A percentile compares a stretch with the other conserved stretches of the same genome.
phyloP scores from a whole-genome alignment of 37 sponge, comb jelly and placozoan genomes.

The Eunapius fragilis region DNA sequence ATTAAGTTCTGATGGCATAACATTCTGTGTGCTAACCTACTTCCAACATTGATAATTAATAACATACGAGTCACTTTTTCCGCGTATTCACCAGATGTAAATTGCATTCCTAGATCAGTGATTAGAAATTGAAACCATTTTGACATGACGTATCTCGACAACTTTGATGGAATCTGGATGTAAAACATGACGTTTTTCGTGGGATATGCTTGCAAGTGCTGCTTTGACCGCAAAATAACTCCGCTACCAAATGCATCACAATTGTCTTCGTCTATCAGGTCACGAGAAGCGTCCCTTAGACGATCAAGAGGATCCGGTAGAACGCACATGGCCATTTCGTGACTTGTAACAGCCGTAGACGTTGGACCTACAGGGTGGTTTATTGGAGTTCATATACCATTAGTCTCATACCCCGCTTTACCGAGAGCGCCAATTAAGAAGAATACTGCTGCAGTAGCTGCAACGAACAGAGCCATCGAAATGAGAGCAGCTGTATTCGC shows the following conservation, averaged over 20 bases:
- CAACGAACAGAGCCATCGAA: background rate
- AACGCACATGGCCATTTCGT: constrained; percentile 46
- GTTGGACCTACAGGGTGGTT: constrained; percentile 42
- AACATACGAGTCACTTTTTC: constrained; percentile 28
- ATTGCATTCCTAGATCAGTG: constrained; percentile 40
- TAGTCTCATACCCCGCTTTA: background rate
- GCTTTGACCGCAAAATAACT: background rate
- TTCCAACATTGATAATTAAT: background rate
- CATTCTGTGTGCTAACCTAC: too few relatives aligned
- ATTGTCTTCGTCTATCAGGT: constrained; percentile 27
- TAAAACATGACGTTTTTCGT: constrained; percentile 37
- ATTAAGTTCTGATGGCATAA: constrained; percentile 1
- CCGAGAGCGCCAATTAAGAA: constrained; percentile 62
- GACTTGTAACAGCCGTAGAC: background rate
- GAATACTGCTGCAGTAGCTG: constrained; percentile 17
- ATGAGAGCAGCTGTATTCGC: background rate
- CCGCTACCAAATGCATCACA: constrained; percentile 37
- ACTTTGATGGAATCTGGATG: constrained; percentile 46
- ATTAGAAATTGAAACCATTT: constrained; percentile 69
- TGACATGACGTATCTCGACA: constrained; percentile 40
- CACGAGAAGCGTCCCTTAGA: background rate
- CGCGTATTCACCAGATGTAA: constrained; percentile 30
- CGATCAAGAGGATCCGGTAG: constrained; percentile 10
- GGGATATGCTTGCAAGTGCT: constrained; percentile 18
- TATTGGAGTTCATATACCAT: background rate